Percentiles rank a stretch among this genome's conserved stretches.
Conservation (phyloP, 2,888 invertebrate species). For the Rhaphigaster nebulosa region DNA sequence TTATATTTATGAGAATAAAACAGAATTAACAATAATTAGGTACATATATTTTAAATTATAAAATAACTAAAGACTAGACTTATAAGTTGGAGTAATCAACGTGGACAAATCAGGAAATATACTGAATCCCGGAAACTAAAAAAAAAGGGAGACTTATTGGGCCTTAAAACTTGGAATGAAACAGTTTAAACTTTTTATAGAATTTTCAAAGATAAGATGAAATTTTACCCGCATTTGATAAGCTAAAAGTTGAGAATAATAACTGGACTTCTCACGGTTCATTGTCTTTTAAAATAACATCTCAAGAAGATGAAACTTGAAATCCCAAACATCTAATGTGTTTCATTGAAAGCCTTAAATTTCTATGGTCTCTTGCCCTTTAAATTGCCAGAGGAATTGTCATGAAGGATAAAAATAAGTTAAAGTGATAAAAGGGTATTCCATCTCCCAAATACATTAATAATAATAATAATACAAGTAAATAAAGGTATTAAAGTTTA, state of each 20-base stretch:
- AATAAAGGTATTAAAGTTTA: background rate
- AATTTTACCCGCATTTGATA: background rate
- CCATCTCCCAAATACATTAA: too few relatives aligned
- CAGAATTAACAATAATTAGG: background rate
- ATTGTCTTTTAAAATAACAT: background rate
- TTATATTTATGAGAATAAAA: background rate
- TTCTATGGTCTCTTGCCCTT: background rate
- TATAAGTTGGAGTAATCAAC: too few relatives aligned
- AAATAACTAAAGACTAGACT: background rate
- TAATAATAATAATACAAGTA: too few relatives aligned
- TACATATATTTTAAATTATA: background rate
- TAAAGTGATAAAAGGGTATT: background rate
- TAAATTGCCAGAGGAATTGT: background rate
- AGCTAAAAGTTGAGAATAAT: background rate
- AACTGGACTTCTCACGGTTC: too few relatives aligned
- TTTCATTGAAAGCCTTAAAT: background rate
- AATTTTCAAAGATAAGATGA: background rate
- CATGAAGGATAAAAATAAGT: background rate
- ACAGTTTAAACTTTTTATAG: background rate
- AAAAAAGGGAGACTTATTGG: background rate
- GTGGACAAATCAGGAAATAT: too few relatives aligned
- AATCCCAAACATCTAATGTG: background rate
- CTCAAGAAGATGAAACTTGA: background rate
- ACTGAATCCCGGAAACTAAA: too few relatives aligned
- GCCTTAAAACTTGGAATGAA: too few relatives aligned